These are phyloP conservation scores for Caerostris darwini DNA, from an alignment of 1,140 invertebrate genomes.

Conservation along the genomic window DNA sequence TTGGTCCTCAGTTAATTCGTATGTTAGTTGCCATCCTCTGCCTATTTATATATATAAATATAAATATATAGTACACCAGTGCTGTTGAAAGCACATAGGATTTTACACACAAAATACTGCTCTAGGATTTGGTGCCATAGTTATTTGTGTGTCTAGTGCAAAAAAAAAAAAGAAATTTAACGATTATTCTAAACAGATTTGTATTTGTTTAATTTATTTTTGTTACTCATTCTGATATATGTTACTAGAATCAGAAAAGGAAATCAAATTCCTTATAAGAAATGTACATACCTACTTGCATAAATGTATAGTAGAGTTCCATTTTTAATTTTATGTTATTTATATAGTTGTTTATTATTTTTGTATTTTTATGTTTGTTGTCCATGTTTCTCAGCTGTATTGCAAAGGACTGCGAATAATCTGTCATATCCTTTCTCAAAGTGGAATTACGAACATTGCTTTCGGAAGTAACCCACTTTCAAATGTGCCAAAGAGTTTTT, in stretches of 20 bases:
- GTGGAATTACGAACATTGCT: constrained; percentile 17
- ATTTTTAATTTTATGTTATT: constrained; percentile 46
- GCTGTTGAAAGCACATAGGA: constrained; percentile 67
- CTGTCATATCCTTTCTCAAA: constrained; percentile 13
- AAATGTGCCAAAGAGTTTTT: constrained; percentile 51
- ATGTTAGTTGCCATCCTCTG: constrained; percentile 74
- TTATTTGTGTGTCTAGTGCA: constrained; percentile 67
- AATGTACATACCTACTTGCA: constrained; percentile 71
- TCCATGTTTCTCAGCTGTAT: constrained; percentile 35
- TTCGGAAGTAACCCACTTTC: constrained; percentile 5
- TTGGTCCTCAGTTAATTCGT: constrained; percentile 60
- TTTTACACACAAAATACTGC: constrained; percentile 74
- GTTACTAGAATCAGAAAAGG: constrained; percentile 62
- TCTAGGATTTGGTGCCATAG: constrained; percentile 67
- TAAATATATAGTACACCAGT: constrained; percentile 75
- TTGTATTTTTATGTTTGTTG: constrained; percentile 45
- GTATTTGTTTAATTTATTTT: constrained; percentile 72
- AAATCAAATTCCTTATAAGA: constrained; percentile 62
- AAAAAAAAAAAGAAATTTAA: constrained; percentile 61
- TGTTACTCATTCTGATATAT: constrained; percentile 50
- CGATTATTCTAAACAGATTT: constrained; percentile 48
- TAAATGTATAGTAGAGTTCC: constrained; percentile 66
- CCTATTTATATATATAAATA: constrained; percentile 74
- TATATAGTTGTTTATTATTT: constrained; percentile 52
- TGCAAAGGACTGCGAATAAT: constrained; percentile 32